Conservation (phyloP, 2,888 invertebrate species). For the Phortica magna region DNA sequence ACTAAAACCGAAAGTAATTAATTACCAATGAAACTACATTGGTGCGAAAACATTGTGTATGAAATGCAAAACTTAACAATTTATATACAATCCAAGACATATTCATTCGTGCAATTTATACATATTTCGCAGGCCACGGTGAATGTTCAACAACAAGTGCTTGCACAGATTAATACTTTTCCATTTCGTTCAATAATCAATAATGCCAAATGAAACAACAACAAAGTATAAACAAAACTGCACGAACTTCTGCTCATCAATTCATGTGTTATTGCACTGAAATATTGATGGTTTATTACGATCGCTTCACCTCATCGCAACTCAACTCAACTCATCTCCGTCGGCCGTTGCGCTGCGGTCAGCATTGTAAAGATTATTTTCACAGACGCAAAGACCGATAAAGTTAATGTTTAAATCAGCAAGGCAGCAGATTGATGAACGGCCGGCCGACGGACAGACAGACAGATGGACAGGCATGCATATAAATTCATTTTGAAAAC, state of each 20-base stretch:
- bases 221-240: not conserved
- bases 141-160: not conserved
- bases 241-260: not conserved
- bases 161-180: conserved; percentile 2
- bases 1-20: conserved; percentile 31
- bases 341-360: not conserved
- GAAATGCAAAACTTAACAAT: too few relatives aligned
- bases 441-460: not conserved
- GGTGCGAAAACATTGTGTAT: not conserved
- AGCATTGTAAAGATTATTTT: conserved; percentile 20
- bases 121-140: not conserved
- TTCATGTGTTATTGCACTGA: not conserved
- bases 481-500: conserved; percentile 23
- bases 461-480: not conserved
- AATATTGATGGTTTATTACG: conserved; percentile 17
- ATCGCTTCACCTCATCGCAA: too few relatives aligned
- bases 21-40: conserved; percentile 24
- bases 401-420: not conserved
- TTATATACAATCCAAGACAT: too few relatives aligned
- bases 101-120: too few relatives aligned
- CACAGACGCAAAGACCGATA: not conserved
- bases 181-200: conserved; percentile 15
- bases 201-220: not conserved
- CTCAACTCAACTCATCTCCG: too few relatives aligned
- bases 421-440: not conserved